A percentile compares a stretch with the other conserved stretches of the same genome.
phyloP scores from a whole-genome alignment of 2,797 vertebrate genomes.

The Mastacembelus armatus region DNA sequence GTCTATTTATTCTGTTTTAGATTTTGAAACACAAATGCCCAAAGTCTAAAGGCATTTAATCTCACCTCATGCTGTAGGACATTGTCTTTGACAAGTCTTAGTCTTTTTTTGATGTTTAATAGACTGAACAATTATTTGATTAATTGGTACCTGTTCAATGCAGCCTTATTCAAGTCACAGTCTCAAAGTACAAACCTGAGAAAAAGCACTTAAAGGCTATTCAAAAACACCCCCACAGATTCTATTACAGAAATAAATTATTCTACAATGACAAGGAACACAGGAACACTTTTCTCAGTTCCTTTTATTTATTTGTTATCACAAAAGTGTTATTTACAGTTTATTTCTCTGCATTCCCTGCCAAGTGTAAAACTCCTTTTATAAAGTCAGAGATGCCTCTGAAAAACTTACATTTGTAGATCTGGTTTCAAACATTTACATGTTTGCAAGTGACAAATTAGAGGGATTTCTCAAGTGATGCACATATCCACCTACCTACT shows the following conservation, averaged over 20 bases:
- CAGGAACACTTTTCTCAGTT: neutral
- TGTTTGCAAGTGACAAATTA: neutral
- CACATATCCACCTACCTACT: too few relatives aligned
- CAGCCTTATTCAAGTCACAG: neutral
- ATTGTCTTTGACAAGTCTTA: too few relatives aligned
- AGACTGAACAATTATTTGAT: too few relatives aligned
- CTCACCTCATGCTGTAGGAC: too few relatives aligned
- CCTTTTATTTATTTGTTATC: neutral
- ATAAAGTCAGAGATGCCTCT: neutral
- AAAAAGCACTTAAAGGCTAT: neutral
- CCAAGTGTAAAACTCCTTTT: slow-evolving; percentile 12
- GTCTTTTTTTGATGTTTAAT: too few relatives aligned
- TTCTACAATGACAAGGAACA: neutral
- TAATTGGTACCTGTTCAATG: too few relatives aligned
- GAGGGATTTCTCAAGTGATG: neutral
- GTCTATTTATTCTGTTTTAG: too few relatives aligned
- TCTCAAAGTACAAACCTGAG: neutral
- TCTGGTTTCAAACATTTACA: neutral
- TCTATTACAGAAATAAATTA: neutral
- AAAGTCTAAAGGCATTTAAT: too few relatives aligned
- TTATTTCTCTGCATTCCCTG: neutral
- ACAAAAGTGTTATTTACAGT: slow-evolving; percentile 1
- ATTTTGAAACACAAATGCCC: too few relatives aligned
- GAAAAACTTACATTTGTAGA: neutral
- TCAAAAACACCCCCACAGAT: neutral